Conservation (phyloP, 53 echinoderm and acorn worm species). For the Pentamera pediparva region DNA sequence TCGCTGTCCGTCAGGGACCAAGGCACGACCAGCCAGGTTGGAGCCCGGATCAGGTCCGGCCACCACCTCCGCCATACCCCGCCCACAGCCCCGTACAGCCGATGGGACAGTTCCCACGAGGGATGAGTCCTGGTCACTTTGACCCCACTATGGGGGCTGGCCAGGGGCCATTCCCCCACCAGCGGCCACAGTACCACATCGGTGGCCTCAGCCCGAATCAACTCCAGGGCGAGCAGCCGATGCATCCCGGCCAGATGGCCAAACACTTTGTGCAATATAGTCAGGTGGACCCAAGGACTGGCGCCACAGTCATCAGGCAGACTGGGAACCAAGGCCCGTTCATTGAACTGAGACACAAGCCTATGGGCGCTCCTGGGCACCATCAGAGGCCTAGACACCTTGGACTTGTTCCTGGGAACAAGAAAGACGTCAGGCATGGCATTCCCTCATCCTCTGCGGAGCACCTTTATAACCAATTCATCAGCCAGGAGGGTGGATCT, state of each 20-base stretch:
- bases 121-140: slow-evolving; percentile 1
- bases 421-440: no score
- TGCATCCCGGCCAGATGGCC: not conserved
- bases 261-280: not conserved
- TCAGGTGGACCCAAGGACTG: slow-evolving; percentile 8
- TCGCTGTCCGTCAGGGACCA: slow-evolving; percentile 61
- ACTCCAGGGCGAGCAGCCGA: not conserved
- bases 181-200: not conserved
- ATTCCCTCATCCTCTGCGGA: no score
- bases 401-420: not conserved
- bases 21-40: slow-evolving; percentile 47
- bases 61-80: slow-evolving; percentile 37
- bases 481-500: slow-evolving; percentile 9
- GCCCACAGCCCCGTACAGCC: slow-evolving; percentile 6
- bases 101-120: slow-evolving; percentile 11
- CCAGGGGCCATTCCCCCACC: not conserved
- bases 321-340: slow-evolving; percentile 46
- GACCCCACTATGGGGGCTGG: slow-evolving; percentile 3
- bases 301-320: slow-evolving; percentile 10
- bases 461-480: slow-evolving; percentile 17
- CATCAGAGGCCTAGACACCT: slow-evolving; percentile 26
- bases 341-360: slow-evolving; percentile 48
- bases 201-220: slow-evolving; percentile 10
- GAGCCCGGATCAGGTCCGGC: slow-evolving; percentile 15
- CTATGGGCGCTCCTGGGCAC: not conserved